phyloP scores from a whole-genome alignment of 2,888 invertebrate species.

The Ectropis crepuscularia region DNA sequence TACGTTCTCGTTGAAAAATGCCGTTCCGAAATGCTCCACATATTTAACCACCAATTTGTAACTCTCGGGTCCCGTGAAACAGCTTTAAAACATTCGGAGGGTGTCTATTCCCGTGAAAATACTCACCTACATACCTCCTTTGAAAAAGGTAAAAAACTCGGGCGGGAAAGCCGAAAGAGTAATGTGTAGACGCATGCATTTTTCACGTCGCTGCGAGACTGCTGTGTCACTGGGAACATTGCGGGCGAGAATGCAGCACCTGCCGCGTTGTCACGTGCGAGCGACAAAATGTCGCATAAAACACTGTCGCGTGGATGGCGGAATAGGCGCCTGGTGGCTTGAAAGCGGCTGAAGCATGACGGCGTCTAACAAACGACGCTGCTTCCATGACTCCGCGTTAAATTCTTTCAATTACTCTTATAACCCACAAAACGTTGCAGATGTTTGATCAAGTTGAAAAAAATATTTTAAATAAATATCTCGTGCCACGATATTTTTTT shows the following conservation, averaged over 20 bases:
- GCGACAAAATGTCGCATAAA: constrained; percentile 44
- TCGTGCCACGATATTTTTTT: too few species aligned
- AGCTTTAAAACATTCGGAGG: constrained; percentile 33
- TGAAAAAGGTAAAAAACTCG: constrained; percentile 50
- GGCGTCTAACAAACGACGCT: constrained; percentile 38
- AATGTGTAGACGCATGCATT: constrained; percentile 58
- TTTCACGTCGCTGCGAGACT: constrained; percentile 51
- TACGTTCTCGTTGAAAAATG: constrained; percentile 16
- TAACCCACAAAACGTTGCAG: constrained; percentile 16
- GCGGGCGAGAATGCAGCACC: constrained; percentile 38
- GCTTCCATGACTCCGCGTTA: constrained; percentile 39
- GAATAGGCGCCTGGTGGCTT: constrained; percentile 33
- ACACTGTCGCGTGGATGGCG: constrained; percentile 35
- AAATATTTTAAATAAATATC: too few species aligned
- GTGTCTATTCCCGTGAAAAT: constrained; percentile 38
- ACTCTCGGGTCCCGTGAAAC: constrained; percentile 27
- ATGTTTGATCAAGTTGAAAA: constrained; percentile 13
- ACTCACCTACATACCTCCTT: constrained; percentile 42
- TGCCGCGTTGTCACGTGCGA: constrained; percentile 49
- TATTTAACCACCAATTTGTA: constrained; percentile 33
- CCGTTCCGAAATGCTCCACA: constrained; percentile 29
- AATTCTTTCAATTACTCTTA: constrained; percentile 28
- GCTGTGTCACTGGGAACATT: constrained; percentile 50
- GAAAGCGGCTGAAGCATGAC: constrained; percentile 37
- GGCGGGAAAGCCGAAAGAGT: constrained; percentile 48